Base-by-base conservation (phyloP, 2,113 vertebrate genomes). In the Vicugna pacos region DNA sequence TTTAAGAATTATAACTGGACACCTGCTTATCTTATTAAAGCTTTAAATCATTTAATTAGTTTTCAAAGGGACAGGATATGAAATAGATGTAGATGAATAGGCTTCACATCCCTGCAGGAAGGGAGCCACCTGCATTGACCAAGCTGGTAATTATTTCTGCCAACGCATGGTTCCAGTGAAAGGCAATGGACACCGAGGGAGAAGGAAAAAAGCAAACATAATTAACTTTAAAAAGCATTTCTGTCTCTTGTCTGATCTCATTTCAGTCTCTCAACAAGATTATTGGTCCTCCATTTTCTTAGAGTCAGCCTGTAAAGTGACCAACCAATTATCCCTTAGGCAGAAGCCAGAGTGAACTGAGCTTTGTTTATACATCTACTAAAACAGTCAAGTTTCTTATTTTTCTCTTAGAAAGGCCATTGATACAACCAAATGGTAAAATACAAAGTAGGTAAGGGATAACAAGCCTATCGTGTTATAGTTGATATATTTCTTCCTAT, bases 141-240 rank as follows among this genome's bases (percentile, higher is more conserved):
- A 98, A 92, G 98, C 98, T 91, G 98, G 98, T 99, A 99, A 99
- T 99, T 99, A 99, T 98, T 98, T 98, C 98, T 99, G 99, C 99
- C 99, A 98, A 93, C 99, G 99, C 98, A 96, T 97, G 97, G 97
- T 98, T 99, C 98, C 98, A 22, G 99, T 99, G 99, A 99, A 99
- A 99, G 99, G 99, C 99, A 99, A 99, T 98, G 98, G 98, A 99
- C 97, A 98, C 93, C 97, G 96, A 98, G 98, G 98, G 98, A 99
- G 98, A 98, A 97, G 96, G 98, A 42, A 24, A 98, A 99, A 99
- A 98, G 94, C 95, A 99, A 99, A 99, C 97, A 98, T 99, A 99
- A 99, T 99, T 99, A 99, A 99, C 98, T 99, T 98, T 96, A 98
- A 97, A 99, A 99, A 98, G 95, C 97, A 97, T 99, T 98, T 98